Evolutionary conservation across 2,797 vertebrate genomes (phyloP), one percentile per base, ranked within the genome.

Genomic region (Sebastes minor): DNA sequence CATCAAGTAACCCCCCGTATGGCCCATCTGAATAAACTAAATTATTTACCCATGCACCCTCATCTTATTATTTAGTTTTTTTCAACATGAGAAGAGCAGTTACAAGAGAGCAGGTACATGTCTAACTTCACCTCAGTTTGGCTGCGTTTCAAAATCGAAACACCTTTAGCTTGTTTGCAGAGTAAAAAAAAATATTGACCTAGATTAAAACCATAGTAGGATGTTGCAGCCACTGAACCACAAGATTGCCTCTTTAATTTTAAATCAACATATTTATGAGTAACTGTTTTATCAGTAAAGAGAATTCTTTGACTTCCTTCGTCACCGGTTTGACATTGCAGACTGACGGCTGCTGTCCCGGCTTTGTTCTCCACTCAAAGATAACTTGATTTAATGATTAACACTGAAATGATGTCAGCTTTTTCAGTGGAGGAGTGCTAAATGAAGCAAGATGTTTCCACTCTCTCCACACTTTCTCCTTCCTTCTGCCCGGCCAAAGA

Each of bases 361-460:
- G 27, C 22, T 69, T 82, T 27, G 25, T 74, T 80, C 76, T 74
- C 53, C 67, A 46, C 65, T 63, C n/a, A 46, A 60, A 71, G 52
- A 82, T 79, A 71, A 33, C 64, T 23, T 32, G 42, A 81, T 81
- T 81, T 76, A 73, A 80, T 73, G 60, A 83, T 78, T 79, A 74
- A 84, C 78, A 25, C 42, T 64, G 11, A 61, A 65, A 33, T 66
- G 13, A 74, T 78, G 78, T 72, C 76, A 49, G 49, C 30, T 49
- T 70, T 82, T 77, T 74, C 57, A 28, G 27, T 65, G 60, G 13
- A 11, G 23, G 23, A 64, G 66, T n/a, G n/a, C 38, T 74, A 59
- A 76, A 38, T 42, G 33, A 80, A 68, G 61, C 63, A 8, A 59
- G 38, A 33, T 71, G 10, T 78, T 84, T 71, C 63, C 71, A 67